A percentile compares a stretch with the other conserved stretches of the same genome.
Conservation (phyloP, 1,140 invertebrate species). For the Chymomyza costata region DNA sequence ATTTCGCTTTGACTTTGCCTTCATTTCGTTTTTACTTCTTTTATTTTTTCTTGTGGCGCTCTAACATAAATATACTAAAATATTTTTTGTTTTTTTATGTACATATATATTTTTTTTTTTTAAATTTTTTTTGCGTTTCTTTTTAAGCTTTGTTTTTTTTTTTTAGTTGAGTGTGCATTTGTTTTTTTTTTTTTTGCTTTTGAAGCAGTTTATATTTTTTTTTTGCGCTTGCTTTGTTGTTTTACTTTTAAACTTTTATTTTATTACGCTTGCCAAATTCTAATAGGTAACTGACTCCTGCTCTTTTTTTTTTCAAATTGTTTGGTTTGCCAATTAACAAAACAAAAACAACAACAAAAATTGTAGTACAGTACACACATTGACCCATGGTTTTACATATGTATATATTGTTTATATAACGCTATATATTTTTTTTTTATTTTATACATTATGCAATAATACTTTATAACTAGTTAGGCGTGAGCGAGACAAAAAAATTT, state of each 20-base stretch:
- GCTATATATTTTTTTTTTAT: constrained; percentile 6
- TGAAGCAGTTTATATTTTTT: constrained; percentile 51
- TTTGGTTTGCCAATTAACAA: constrained; percentile 66
- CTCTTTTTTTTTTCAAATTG: constrained; percentile 65
- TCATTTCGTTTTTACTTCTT: constrained; percentile 20
- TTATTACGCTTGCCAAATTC: constrained; percentile 61
- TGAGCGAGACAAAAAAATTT: constrained; percentile 43
- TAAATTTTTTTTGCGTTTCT: constrained; percentile 13
- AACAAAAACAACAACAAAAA: constrained; percentile 39
- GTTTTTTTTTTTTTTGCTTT: constrained; percentile 58
- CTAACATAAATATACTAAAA: constrained; percentile 71
- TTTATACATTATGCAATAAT: constrained; percentile 20
- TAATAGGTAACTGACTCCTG: constrained; percentile 76
- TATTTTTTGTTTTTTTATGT: constrained; percentile 45
- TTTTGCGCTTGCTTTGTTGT: constrained; percentile 24
- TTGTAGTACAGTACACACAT: constrained; percentile 39
- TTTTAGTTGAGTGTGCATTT: constrained; percentile 44
- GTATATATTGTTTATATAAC: constrained; percentile 7
- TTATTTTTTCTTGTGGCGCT: constrained; percentile 43
- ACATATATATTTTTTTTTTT: constrained; percentile 46
- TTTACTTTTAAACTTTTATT: constrained; percentile 27
- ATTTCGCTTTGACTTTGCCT: constrained; percentile 32
- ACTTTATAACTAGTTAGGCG: constrained; percentile 47
- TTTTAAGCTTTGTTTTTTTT: constrained; percentile 19
- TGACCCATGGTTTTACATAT: constrained; percentile 17